Evolutionary conservation across 2,113 vertebrate genomes (phyloP).

Genomic region (Mystacornis crossleyi): DNA sequence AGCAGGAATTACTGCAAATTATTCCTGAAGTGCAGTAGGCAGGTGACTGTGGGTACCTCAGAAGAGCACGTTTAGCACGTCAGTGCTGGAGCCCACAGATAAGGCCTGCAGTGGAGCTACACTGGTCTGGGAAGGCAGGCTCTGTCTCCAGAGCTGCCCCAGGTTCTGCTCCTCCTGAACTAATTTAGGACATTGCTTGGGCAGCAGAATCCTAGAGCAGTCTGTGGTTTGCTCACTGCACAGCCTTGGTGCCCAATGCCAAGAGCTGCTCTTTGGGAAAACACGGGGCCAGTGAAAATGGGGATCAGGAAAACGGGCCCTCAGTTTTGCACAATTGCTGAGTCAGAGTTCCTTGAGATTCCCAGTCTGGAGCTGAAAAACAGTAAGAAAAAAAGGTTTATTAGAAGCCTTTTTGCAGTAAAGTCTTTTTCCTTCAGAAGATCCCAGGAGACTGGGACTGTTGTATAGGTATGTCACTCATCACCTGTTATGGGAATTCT

Average conservation of each 20-base stretch:
- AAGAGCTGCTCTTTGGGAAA: not conserved
- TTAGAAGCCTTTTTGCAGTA: not conserved
- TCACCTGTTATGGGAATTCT: not conserved
- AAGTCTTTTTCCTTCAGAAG: not conserved
- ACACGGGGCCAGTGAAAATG: not conserved
- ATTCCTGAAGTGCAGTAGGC: not conserved
- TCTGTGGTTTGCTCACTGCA: not conserved
- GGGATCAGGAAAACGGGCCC: not conserved
- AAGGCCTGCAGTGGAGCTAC: not conserved
- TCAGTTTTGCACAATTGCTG: not conserved
- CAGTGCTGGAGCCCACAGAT: not conserved
- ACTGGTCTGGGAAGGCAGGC: not conserved
- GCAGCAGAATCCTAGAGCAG: not conserved
- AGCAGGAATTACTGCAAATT: not conserved
- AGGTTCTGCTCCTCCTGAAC: not conserved
- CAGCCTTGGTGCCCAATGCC: not conserved
- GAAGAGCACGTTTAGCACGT: fast-evolving
- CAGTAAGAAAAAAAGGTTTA: too few species aligned
- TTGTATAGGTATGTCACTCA: not conserved
- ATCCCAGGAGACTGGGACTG: not conserved
- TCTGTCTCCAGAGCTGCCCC: not conserved
- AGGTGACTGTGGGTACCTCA: not conserved
- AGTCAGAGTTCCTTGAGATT: not conserved
- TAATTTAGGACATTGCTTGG: not conserved
- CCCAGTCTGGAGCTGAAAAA: not conserved